Evolutionary conservation across 2,888 invertebrate species (phyloP), one percentile per base, ranked within the genome.

Genomic region (Ypsolopha scabrella): DNA sequence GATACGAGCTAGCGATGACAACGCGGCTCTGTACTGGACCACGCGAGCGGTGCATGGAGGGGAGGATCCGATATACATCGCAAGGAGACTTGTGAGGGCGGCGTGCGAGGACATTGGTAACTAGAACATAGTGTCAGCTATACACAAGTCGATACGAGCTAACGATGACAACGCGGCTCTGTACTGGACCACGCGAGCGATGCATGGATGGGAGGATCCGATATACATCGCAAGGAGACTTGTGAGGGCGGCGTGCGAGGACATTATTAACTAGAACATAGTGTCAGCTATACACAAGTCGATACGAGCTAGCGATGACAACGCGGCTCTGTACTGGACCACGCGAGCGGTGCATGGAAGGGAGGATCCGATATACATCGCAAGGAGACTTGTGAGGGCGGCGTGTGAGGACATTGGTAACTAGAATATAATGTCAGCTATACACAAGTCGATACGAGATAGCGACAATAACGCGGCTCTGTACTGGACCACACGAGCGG

Each of bases 221-320:
- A 67, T 92, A 50, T 94, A 89, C 67, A 89, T 95, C 49, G 94
- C 94, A 2, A 83, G 95, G 34, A 78, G 95, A 58, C 81, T 95
- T 52, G 90, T 95, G 6, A 80, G 93, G 56, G 88, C 89, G 53
- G 93, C 94, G 10, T 89, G 91, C 65, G 95, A 95, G 82, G 94
- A 95, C 71, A 88, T 95, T 54, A 94, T 94, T 88, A 72, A 75
- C n/a, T 43, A 11, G 4, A 24, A 24, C 24, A 24, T 90, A 41
- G 91, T 93, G 61, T 95, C 94, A 1, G 95, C 95, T 0, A 79
- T 95, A 58, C 94, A 94, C 64, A 95, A 95, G 74, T 93, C 94
- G 0, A 91, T 95, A 50, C 87, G 95, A 58, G 94, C 94, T 0
- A 14, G 6, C 13, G 45, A 4, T 7, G 35, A 46, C 46, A 4